Evolutionary conservation across 2,888 invertebrate genomes (phyloP), one percentile per base, ranked within the genome.

Genomic region (Brassicogethes aeneus): DNA sequence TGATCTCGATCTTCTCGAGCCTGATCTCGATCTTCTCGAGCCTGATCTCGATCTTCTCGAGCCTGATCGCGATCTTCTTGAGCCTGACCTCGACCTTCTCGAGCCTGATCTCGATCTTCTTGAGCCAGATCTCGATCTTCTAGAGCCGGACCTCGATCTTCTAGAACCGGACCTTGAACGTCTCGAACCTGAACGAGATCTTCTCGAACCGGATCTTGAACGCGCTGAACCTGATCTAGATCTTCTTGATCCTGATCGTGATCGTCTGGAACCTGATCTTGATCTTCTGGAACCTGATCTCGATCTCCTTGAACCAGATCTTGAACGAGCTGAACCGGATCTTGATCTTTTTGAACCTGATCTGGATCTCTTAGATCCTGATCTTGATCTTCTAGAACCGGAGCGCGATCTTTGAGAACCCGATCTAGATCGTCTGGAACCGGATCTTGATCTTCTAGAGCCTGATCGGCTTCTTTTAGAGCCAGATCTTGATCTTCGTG

Each of bases 91-190:
- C 46, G 65, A 64, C 1, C 57, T 51, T 8, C 48, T 41, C 0
- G 62, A 59, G 15, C 66, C 60, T 2, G 67, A 65, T 3, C 61
- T 47, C 16, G 60, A 59, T 35, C 44, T 51, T 36, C 52, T 33
- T 16, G 49, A 31, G 5, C 43, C 41, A 1, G 61, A 59, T 33
- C 53, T 44, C 2, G 54, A 55, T 31, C 47, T 43, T 37, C 36
- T 40, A 15, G 56, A 58, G 14, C 54, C 15, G 3, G 58, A 58
- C 16, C 58, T 46, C 1, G 60, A 59, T 37, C 56, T 46, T 36
- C 46, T 55, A 2, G 63, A 64, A 14, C 57, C 49, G 2, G 64
- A 66, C 34, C 55, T 53, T 3, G 61, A 61, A 39, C 52, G 46
- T 13, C 44, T 37, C 17, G 53, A 51, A 16, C 53, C 44, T 3